Conservation (phyloP, 2,797 vertebrate genomes). For the Pangasius krempfi region DNA sequence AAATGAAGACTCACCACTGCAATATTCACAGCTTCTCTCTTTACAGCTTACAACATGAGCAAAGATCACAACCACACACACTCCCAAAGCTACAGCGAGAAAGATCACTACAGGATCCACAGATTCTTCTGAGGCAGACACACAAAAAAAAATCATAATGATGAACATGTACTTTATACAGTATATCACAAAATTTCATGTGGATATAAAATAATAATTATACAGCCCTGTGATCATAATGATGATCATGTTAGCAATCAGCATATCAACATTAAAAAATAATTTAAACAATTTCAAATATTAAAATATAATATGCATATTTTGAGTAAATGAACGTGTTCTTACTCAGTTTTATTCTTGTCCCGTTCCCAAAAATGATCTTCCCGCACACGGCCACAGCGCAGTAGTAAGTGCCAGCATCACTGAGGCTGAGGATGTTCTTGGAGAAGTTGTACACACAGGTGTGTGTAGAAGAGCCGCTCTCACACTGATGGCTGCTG, state of each 20-base stretch:
- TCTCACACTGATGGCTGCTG: no score
- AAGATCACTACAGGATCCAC: background rate
- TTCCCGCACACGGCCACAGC: background rate
- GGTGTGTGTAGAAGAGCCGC: background rate
- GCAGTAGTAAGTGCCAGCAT: background rate
- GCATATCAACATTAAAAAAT: background rate
- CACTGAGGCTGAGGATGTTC: slow-evolving; percentile 10
- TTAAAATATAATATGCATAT: background rate
- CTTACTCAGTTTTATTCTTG: background rate
- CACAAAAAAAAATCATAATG: background rate
- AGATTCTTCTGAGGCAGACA: background rate
- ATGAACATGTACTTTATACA: background rate
- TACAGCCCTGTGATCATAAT: background rate
- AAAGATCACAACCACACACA: background rate
- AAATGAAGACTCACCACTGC: background rate
- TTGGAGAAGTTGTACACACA: slow-evolving; percentile 41
- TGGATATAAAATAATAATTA: background rate
- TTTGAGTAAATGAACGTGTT: background rate
- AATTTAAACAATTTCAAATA: background rate
- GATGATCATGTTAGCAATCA: background rate
- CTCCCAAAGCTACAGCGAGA: background rate
- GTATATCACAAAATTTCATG: background rate
- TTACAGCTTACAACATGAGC: background rate
- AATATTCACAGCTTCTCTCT: background rate
- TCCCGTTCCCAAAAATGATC: background rate